Evolutionary conservation across 2,888 invertebrate genomes (phyloP).

Genomic region (Merodon equestris): DNA sequence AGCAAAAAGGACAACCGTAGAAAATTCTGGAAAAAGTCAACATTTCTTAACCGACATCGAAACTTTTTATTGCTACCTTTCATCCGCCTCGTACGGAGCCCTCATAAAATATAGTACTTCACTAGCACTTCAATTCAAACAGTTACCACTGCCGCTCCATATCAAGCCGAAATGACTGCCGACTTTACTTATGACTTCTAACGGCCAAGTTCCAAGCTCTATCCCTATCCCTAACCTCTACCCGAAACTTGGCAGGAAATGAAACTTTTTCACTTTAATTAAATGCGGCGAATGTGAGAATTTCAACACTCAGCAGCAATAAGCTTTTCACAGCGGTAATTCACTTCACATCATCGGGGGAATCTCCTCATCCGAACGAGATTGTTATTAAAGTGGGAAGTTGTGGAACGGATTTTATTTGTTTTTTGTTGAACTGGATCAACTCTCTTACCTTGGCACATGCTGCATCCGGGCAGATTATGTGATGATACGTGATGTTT

Average conservation of each 20-base stretch:
- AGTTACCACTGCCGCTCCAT: conserved; percentile 14
- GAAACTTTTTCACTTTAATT: conserved; percentile 30
- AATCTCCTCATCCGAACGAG: too few relatives aligned
- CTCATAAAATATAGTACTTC: too few relatives aligned
- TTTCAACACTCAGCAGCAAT: conserved; percentile 24
- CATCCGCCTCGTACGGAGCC: background rate
- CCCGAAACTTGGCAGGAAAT: background rate
- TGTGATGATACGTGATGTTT: conserved; percentile 98
- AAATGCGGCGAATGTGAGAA: conserved; percentile 29
- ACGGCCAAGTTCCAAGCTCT: too few relatives aligned
- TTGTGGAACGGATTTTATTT: conserved; percentile 23
- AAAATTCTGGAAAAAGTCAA: conserved; percentile 8
- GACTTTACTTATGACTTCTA: too few relatives aligned
- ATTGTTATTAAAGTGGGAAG: too few relatives aligned
- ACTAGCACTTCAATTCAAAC: conserved; percentile 1
- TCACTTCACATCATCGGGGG: too few relatives aligned
- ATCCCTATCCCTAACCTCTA: background rate
- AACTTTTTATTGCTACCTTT: conserved; percentile 39
- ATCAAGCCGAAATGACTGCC: conserved; percentile 10
- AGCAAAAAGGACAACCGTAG: background rate
- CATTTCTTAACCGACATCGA: conserved; percentile 29
- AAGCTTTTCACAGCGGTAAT: too few relatives aligned
- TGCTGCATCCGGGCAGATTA: conserved; percentile 95
- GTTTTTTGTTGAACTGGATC: background rate
- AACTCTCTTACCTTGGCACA: conserved; percentile 90